phyloP scores from a whole-genome alignment of 2,888 invertebrate species.

The Drepana falcataria region DNA sequence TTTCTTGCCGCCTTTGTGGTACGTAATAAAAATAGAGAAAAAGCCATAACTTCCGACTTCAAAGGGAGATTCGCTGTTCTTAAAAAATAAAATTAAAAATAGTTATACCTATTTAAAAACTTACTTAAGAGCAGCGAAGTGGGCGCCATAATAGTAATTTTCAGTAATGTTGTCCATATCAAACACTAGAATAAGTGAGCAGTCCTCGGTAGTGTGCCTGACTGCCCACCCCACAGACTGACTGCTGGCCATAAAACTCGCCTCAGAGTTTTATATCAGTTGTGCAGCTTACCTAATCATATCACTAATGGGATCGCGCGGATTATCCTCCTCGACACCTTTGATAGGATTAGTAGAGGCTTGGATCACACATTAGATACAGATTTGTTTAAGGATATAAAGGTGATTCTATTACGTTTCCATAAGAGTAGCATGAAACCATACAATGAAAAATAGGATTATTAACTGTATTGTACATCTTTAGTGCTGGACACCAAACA shows the following conservation, averaged over 20 bases:
- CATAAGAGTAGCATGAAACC: slow-evolving; percentile 20
- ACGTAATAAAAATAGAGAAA: too few relatives aligned
- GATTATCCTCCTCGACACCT: slow-evolving; percentile 60
- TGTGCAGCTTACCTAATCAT: not conserved
- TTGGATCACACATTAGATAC: slow-evolving; percentile 44
- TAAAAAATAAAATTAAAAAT: too few relatives aligned
- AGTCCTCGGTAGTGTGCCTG: slow-evolving; percentile 67
- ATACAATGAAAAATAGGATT: slow-evolving; percentile 13
- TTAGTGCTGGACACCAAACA: not conserved
- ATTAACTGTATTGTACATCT: not conserved
- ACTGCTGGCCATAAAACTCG: slow-evolving; percentile 44
- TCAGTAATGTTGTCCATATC: slow-evolving; percentile 62
- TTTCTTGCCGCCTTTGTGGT: too few relatives aligned
- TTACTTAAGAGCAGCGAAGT: slow-evolving; percentile 66
- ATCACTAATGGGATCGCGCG: slow-evolving; percentile 54
- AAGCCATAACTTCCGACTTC: too few relatives aligned
- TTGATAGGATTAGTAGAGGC: slow-evolving; percentile 68
- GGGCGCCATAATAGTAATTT: slow-evolving; percentile 50
- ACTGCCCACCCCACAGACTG: slow-evolving; percentile 66
- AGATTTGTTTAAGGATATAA: slow-evolving; percentile 48
- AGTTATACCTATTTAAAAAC: slow-evolving; percentile 6
- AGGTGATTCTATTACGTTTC: slow-evolving; percentile 7
- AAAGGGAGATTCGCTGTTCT: too few relatives aligned
- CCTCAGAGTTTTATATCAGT: slow-evolving; percentile 54
- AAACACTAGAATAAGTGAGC: slow-evolving; percentile 45